These are phyloP conservation scores for Caiman crocodilus DNA, from an alignment of 2,797 vertebrate species.

Conservation along the genomic window DNA sequence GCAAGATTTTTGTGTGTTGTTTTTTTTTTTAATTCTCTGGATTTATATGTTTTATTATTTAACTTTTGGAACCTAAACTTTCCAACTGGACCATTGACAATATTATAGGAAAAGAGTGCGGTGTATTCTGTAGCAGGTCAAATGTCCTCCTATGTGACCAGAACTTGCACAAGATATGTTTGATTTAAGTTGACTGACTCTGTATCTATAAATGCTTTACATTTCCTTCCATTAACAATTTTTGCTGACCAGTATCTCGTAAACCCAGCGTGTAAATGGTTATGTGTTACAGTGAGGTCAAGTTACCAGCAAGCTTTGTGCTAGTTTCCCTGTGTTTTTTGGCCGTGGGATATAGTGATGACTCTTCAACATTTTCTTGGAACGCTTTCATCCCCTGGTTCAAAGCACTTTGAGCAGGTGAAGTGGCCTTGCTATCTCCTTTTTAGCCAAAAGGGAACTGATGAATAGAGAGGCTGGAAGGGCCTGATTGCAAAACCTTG, in stretches of 20 bases:
- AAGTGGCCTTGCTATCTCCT: not conserved
- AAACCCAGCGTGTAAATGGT: not conserved
- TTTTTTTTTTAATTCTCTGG: not conserved
- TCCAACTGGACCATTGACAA: not conserved
- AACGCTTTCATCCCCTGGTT: not conserved
- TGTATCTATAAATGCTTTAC: not conserved
- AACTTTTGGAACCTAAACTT: not conserved
- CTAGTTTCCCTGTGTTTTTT: not conserved
- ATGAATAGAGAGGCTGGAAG: not conserved
- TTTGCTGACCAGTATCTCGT: not conserved
- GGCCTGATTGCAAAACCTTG: not conserved
- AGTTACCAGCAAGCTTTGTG: not conserved
- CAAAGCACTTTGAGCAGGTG: not conserved
- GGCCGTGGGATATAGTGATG: not conserved
- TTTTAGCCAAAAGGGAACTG: not conserved
- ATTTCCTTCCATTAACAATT: no score
- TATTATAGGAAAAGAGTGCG: constrained; percentile 3
- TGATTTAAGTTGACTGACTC: not conserved
- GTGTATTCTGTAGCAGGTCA: fast-evolving
- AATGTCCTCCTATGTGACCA: not conserved
- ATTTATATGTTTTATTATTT: constrained; percentile 15
- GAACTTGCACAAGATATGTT: constrained; percentile 12
- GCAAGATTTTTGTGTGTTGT: not conserved
- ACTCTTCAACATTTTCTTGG: not conserved
- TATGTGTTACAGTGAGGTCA: fast-evolving